Percentiles rank a stretch among this genome's conserved stretches.
phyloP scores from a whole-genome alignment of 2,797 vertebrate genomes.

The Hydrocynus forskahlii region DNA sequence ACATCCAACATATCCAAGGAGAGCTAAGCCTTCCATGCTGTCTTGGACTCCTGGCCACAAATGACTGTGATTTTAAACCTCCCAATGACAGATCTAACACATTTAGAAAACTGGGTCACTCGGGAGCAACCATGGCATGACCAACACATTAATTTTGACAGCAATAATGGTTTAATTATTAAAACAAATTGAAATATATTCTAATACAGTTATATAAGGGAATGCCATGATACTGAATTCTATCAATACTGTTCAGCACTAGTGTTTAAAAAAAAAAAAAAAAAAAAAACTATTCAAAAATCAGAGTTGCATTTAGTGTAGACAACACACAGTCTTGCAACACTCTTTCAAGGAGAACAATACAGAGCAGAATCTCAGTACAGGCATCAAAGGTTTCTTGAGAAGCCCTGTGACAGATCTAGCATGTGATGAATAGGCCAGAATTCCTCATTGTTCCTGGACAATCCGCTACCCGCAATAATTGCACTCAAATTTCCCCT shows the following conservation, averaged over 20 bases:
- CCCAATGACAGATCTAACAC: no score
- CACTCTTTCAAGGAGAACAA: conserved; percentile 22
- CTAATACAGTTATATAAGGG: no score
- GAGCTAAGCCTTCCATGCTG: no score
- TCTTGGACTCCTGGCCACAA: no score
- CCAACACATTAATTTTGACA: no score
- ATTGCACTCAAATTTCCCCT: conserved; percentile 55
- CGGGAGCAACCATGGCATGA: no score
- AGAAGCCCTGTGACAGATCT: conserved; percentile 35
- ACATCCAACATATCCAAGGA: no score
- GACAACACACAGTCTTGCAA: not conserved
- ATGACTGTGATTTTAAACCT: no score
- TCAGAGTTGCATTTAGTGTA: conserved; percentile 1
- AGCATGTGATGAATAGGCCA: conserved; percentile 46
- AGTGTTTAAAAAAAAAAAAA: not conserved
- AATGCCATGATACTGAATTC: not conserved
- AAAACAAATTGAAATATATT: no score
- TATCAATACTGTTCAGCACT: not conserved
- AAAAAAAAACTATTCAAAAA: not conserved
- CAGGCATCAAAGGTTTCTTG: conserved; percentile 38
- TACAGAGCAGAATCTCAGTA: conserved; percentile 4
- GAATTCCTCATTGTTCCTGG: conserved; percentile 47
- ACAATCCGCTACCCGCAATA: conserved; percentile 45
- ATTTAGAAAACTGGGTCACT: no score
- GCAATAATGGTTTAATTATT: no score